Conservation (phyloP, 1,140 invertebrate genomes). For the Heliconius congener region DNA sequence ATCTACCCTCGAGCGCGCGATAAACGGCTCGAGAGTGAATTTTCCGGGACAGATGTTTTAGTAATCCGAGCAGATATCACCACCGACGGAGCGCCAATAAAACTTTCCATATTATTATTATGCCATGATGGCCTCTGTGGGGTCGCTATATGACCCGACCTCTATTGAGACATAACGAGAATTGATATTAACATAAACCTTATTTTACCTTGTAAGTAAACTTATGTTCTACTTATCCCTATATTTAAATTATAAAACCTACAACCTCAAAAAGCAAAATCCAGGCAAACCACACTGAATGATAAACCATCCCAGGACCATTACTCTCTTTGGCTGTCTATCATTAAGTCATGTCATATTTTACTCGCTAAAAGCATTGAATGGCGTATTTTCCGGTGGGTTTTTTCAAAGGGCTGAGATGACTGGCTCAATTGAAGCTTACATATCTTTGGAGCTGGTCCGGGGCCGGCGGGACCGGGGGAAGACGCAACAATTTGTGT, state of each 20-base stretch:
- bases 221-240: neutral
- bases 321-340: constrained; percentile 33
- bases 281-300: neutral
- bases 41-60: constrained; percentile 80
- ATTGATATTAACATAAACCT: neutral
- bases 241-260: constrained; percentile 10
- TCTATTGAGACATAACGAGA: constrained; percentile 49
- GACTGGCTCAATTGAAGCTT: constrained; percentile 68
- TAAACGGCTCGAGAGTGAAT: constrained; percentile 75
- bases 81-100: constrained; percentile 51
- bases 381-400: constrained; percentile 50
- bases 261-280: neutral
- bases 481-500: constrained; percentile 60
- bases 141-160: constrained; percentile 21
- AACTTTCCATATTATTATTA: constrained; percentile 61
- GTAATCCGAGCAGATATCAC: constrained; percentile 64
- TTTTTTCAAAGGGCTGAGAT: constrained; percentile 54
- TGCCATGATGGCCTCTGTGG: constrained; percentile 18
- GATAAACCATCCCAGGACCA: constrained; percentile 20
- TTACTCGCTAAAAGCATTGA: constrained; percentile 42
- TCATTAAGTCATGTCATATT: constrained; percentile 48
- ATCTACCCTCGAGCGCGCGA: constrained; percentile 71
- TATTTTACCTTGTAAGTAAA: neutral
- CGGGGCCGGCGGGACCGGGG: constrained; percentile 26
- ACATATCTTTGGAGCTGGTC: constrained; percentile 49